Evolutionary conservation across 30 jellyfish, hydroid and myxozoan species (phyloP).

Genomic region (Turritopsis rubra): DNA sequence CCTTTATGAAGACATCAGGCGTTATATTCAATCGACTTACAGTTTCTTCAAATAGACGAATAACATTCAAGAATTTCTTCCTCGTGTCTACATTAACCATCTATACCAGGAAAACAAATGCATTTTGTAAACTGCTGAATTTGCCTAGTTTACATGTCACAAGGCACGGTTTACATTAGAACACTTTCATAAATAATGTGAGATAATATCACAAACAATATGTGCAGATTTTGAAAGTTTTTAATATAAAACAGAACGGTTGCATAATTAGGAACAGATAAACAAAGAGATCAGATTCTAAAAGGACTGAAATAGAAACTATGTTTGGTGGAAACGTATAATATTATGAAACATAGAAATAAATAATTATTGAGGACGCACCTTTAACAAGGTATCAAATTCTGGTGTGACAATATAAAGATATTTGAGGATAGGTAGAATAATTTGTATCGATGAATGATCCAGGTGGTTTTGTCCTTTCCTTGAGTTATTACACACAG

Average conservation of each 20-base stretch:
- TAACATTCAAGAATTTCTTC: conserved; percentile 70
- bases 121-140: no score
- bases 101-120: no score
- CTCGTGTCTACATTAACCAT: conserved; percentile 87
- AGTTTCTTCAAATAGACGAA: conserved; percentile 50
- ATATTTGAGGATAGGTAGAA: conserved; percentile 76
- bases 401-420: conserved; percentile 64
- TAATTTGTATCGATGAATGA: conserved; percentile 77
- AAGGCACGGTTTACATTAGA: no score
- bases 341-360: neutral
- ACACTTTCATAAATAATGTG: no score
- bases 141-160: no score
- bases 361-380: conserved; percentile 7
- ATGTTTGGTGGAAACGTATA: neutral
- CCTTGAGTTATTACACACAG: conserved; percentile 62
- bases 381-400: conserved; percentile 84
- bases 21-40: conserved; percentile 22
- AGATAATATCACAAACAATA: no score
- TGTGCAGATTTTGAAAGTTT: no score
- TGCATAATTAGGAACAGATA: neutral
- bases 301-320: neutral
- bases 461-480: conserved; percentile 53
- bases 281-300: neutral
- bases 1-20: neutral
- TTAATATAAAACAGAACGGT: neutral